Evolutionary conservation across 1,140 invertebrate genomes (phyloP), one percentile per base, ranked within the genome.

Genomic region (Ceratina calcarata): DNA sequence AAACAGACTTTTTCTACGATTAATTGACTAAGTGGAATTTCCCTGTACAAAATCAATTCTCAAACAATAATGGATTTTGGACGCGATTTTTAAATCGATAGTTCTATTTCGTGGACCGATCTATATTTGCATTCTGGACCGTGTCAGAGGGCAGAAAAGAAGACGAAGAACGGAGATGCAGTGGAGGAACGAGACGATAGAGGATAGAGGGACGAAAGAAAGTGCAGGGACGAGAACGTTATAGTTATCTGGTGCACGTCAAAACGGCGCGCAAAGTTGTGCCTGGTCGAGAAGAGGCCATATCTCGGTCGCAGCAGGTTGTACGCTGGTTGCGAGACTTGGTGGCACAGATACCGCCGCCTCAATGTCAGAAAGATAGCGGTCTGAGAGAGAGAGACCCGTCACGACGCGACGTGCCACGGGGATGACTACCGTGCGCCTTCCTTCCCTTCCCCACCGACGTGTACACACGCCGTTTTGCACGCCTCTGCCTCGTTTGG

Each of bases 221-320:
- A 61, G 74, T 15, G 68, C 55, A 69, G 67, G 78, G 51, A 85
- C 83, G 88, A 87, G 83, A 86, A 84, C 78, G 76, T 81, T 84
- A 45, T 45, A 71, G 86, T 89, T 91, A 91, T 91, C 90, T 87
- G 77, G 77, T 84, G 87, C 87, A 90, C 87, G 91, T 91, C 90
- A 91, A 91, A 92, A 91, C 86, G 89, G 85, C 78, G 87, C 89
- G 87, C 89, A 90, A 91, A 91, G 90, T 91, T 91, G 88, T 86
- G 84, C 79, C 82, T 45, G 84, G 83, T 69, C 71, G 84, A 82
- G 80, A 76, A 74, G 85, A 74, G 85, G 77, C 78, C 82, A 65
- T 91, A 90, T 91, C 88, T 91, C 86, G 80, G 82, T 83, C 81
- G 88, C 84, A 85, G 89, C 89, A 91, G 90, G 87, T 90, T 90